These are phyloP conservation scores for Luehdorfia chinensis DNA, from an alignment of 1,140 invertebrate species.

Conservation along the genomic window DNA sequence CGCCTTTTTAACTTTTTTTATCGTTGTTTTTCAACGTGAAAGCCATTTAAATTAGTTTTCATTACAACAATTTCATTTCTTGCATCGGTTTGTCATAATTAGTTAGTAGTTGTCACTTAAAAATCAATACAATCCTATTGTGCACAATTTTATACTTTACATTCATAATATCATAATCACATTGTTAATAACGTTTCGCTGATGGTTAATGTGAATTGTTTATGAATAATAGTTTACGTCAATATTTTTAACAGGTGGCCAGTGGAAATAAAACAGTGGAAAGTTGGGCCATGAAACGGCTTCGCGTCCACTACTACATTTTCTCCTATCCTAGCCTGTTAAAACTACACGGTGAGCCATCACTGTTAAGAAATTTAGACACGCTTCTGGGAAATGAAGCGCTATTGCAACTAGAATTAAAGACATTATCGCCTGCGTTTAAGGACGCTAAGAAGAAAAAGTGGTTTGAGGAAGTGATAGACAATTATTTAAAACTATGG, in stretches of 20 bases:
- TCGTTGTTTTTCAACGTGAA: background rate
- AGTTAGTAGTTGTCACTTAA: no score
- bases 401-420: slow-evolving; percentile 86
- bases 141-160: no score
- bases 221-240: no score
- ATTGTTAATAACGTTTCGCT: no score
- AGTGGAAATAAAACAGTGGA: slow-evolving; percentile 89
- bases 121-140: no score
- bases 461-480: slow-evolving; percentile 91
- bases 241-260: slow-evolving; percentile 78
- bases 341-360: slow-evolving; percentile 87
- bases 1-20: background rate
- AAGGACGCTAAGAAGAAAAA: slow-evolving; percentile 83
- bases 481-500: slow-evolving; percentile 92
- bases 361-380: slow-evolving; percentile 84
- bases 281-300: slow-evolving; percentile 83
- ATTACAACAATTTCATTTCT: no score
- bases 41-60: no score
- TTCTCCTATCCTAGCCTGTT: slow-evolving; percentile 88
- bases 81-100: no score
- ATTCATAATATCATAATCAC: no score
- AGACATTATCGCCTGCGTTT: slow-evolving; percentile 86
- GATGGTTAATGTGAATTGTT: no score
- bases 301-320: slow-evolving; percentile 88
- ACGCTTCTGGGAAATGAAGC: slow-evolving; percentile 88